These are phyloP conservation scores for Agriopis leucophaearia DNA, from an alignment of 2,888 invertebrate species.

Conservation along the genomic window DNA sequence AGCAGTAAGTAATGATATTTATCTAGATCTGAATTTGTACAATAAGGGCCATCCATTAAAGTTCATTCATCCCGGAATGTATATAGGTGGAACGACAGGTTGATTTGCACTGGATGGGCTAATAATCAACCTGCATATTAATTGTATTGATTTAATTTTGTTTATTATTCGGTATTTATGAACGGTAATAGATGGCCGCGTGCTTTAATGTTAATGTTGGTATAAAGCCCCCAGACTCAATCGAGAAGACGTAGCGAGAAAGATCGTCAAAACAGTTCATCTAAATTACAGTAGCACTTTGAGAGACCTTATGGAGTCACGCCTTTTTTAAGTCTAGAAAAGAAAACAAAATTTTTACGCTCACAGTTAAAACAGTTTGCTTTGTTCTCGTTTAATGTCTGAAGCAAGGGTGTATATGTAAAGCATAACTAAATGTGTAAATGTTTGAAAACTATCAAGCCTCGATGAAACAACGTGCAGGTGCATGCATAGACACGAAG, in stretches of 20 bases:
- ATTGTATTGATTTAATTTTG: too few species aligned
- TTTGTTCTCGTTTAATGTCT: neutral
- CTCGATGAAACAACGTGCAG: conserved; percentile 11
- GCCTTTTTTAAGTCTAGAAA: neutral
- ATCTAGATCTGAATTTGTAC: too few species aligned
- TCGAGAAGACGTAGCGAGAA: neutral
- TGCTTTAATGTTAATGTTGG: neutral
- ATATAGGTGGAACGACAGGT: too few species aligned
- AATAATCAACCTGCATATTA: too few species aligned
- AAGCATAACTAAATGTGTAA: conserved; percentile 8
- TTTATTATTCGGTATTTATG: too few species aligned
- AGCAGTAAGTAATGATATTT: too few species aligned
- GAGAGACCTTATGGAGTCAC: neutral
- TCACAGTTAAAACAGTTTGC: neutral
- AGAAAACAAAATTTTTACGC: too few species aligned
- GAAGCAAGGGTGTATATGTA: neutral
- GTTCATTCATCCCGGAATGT: too few species aligned
- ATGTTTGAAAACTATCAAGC: conserved; percentile 21
- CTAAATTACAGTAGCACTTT: neutral
- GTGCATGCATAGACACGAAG: conserved; percentile 21
- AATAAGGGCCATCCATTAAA: neutral
- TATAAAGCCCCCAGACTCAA: neutral
- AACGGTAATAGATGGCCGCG: neutral
- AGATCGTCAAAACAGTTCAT: too few species aligned
- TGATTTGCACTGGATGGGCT: too few species aligned